Conservation (phyloP, 2,888 invertebrate species). For the Synergus gifuensis region DNA sequence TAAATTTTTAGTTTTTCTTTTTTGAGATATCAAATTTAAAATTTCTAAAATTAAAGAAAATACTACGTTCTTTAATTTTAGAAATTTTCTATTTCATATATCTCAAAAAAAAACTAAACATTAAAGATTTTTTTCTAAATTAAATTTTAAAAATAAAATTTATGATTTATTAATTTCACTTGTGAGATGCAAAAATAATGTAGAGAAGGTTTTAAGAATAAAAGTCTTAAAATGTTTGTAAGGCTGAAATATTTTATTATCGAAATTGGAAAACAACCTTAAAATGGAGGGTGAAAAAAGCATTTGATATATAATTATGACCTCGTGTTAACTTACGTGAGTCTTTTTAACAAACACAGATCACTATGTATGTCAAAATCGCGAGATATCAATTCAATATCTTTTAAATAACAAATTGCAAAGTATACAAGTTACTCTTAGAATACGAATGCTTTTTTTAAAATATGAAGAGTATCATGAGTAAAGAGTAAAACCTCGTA, state of each 20-base stretch:
- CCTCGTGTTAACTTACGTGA: constrained; percentile 2
- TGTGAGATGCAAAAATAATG: not conserved
- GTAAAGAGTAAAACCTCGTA: not conserved
- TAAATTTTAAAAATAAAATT: no score
- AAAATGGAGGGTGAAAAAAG: not conserved
- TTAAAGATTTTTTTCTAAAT: no score
- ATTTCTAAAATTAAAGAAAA: no score
- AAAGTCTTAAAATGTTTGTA: not conserved
- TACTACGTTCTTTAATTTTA: no score
- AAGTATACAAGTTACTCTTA: not conserved
- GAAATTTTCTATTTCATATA: no score
- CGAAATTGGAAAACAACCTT: constrained; percentile 12
- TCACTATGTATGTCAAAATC: not conserved
- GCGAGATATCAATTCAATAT: not conserved
- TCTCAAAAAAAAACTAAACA: no score
- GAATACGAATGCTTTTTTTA: not conserved
- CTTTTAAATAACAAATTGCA: not conserved
- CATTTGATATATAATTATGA: not conserved
- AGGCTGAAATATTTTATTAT: not conserved
- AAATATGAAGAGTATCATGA: not conserved
- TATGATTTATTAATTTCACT: not conserved
- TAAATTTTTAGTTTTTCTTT: no score
- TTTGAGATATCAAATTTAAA: no score
- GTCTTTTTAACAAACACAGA: not conserved
- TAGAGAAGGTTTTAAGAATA: not conserved